Evolutionary conservation across 2,797 vertebrate genomes (phyloP).

Genomic region (Poliocrania exsul): DNA sequence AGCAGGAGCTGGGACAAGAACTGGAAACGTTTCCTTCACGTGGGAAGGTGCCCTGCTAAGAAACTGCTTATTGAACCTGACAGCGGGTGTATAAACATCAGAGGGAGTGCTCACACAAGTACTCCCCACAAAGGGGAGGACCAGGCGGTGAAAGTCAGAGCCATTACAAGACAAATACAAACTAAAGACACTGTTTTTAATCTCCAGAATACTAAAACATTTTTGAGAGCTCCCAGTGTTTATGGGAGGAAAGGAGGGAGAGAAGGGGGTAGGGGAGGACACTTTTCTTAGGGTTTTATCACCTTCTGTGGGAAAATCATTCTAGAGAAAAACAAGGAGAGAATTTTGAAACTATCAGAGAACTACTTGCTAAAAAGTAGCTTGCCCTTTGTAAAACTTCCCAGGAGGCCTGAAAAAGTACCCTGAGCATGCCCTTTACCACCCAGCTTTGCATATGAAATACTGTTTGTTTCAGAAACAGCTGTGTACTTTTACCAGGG

Average conservation of each 20-base stretch:
- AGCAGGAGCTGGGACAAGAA: slow-evolving; percentile 2
- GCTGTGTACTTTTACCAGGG: neutral
- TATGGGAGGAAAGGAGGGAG: neutral
- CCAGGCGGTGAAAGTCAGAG: slow-evolving; percentile 42
- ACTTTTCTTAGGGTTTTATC: neutral
- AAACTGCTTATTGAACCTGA: slow-evolving; percentile 49
- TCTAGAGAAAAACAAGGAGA: neutral
- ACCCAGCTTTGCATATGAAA: slow-evolving; percentile 32
- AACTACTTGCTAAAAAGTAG: neutral
- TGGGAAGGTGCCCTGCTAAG: slow-evolving; percentile 44
- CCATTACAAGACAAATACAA: slow-evolving; percentile 34
- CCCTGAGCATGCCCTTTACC: neutral
- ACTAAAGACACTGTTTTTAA: slow-evolving; percentile 24
- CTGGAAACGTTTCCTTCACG: slow-evolving; percentile 22
- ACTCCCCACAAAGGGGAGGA: slow-evolving; percentile 26
- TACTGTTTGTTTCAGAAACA: neutral
- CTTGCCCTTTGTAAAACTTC: neutral
- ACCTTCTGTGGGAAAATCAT: neutral
- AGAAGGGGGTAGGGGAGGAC: neutral
- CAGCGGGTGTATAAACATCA: neutral
- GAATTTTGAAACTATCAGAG: slow-evolving; percentile 17
- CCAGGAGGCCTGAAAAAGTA: slow-evolving; percentile 21
- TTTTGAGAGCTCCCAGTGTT: neutral
- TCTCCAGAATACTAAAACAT: slow-evolving; percentile 9
- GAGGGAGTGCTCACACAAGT: slow-evolving; percentile 25